These are phyloP conservation scores for Camelus bactrianus DNA, from an alignment of 2,113 vertebrate species.

Conservation along the genomic window DNA sequence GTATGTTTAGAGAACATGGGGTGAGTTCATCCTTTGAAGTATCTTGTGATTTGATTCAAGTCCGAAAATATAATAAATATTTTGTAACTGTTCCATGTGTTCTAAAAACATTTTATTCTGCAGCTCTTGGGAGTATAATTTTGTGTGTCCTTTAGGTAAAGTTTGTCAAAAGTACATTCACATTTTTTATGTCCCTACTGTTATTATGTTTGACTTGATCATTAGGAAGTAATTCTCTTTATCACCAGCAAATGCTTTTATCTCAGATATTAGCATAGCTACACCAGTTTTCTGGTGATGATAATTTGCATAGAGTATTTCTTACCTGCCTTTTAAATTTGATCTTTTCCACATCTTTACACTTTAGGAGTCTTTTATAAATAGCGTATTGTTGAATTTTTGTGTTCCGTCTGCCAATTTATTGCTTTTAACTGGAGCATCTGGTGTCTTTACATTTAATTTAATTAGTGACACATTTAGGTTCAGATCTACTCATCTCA, in stretches of 20 bases:
- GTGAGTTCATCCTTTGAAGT: neutral
- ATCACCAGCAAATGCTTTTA: neutral
- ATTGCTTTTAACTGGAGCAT: slow-evolving; percentile 58
- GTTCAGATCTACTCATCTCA: neutral
- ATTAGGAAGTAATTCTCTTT: neutral
- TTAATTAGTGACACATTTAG: slow-evolving; percentile 62
- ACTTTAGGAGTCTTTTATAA: slow-evolving; percentile 2
- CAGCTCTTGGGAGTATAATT: neutral
- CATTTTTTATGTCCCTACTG: neutral
- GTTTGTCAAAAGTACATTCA: neutral
- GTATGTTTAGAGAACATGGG: neutral
- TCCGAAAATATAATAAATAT: neutral
- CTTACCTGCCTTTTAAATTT: neutral
- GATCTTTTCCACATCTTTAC: neutral
- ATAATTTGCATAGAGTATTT: neutral
- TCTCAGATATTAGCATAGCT: neutral
- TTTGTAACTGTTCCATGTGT: neutral
- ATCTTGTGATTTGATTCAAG: neutral
- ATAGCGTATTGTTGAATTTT: neutral
- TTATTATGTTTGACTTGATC: neutral
- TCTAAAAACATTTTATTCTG: neutral
- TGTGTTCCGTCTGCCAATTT: neutral
- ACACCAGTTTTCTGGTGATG: neutral
- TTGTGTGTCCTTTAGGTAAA: neutral
- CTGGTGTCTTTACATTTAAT: slow-evolving; percentile 69